phyloP scores from a whole-genome alignment of 1,140 invertebrate genomes.

The Hormaphis cornu region DNA sequence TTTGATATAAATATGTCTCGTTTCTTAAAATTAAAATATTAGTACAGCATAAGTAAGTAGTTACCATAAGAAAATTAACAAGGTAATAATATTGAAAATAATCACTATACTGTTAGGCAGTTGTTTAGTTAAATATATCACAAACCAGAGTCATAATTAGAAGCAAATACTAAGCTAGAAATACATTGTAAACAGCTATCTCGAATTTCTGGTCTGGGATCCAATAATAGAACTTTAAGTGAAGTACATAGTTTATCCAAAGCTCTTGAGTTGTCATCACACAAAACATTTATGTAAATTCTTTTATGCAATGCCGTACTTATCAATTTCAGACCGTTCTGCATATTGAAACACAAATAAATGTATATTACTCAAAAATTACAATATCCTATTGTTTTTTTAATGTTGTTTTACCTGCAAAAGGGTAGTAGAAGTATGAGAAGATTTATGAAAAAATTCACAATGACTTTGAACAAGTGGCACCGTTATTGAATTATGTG shows the following conservation, averaged over 20 bases:
- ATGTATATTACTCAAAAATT: background rate
- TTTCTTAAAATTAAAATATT: background rate
- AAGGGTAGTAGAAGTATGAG: background rate
- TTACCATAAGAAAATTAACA: too few species aligned
- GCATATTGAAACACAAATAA: background rate
- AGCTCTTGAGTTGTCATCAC: background rate
- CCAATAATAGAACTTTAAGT: constrained; percentile 2
- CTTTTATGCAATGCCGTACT: background rate
- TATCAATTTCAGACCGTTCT: constrained; percentile 11
- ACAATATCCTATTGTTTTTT: background rate
- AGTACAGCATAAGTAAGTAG: too few species aligned
- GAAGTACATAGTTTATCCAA: background rate
- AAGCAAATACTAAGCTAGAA: background rate
- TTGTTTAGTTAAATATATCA: background rate
- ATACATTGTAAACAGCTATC: constrained; percentile 23
- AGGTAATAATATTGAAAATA: too few species aligned
- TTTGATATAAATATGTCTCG: background rate
- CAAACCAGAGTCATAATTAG: background rate
- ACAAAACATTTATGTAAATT: background rate
- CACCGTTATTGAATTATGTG: background rate
- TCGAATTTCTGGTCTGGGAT: constrained; percentile 16
- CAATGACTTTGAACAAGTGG: background rate
- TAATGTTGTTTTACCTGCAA: background rate
- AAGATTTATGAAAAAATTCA: background rate
- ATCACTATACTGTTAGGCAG: too few species aligned